phyloP scores from a whole-genome alignment of 2,888 invertebrate species.

The Melieria omissa region DNA sequence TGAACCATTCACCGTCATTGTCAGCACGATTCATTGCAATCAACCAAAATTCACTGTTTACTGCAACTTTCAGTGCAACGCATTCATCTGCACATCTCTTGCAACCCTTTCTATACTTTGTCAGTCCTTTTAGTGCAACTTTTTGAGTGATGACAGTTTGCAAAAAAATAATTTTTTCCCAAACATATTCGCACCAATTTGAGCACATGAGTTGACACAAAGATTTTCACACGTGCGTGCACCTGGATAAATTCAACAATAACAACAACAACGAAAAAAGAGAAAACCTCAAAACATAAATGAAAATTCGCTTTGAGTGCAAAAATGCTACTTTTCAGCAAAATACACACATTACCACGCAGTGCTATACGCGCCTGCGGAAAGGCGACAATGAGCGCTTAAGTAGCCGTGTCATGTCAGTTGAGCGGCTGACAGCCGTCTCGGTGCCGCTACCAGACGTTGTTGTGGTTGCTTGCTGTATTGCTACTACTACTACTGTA shows the following conservation, averaged over 20 bases:
- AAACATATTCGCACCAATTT: slow-evolving; percentile 3
- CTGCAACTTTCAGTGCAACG: no score
- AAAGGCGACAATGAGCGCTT: slow-evolving; percentile 13
- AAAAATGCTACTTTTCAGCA: slow-evolving; percentile 19
- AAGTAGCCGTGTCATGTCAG: slow-evolving; percentile 29
- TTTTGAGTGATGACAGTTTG: slow-evolving; percentile 13
- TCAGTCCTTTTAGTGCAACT: no score
- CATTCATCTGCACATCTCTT: no score
- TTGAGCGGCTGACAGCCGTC: no score
- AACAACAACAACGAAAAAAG: background rate
- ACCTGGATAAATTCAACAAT: slow-evolving; percentile 6
- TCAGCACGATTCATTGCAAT: no score
- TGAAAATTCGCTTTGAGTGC: background rate
- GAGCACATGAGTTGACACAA: background rate
- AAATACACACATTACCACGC: background rate
- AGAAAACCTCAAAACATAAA: background rate
- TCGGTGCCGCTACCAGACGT: no score
- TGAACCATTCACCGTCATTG: no score
- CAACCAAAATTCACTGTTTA: no score
- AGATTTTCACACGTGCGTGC: background rate
- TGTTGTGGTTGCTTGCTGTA: no score
- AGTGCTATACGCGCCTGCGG: background rate
- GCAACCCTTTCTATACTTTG: no score
- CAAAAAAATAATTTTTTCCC: background rate
- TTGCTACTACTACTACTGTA: no score